Conservation (phyloP, 1,140 invertebrate species). For the Venturia canescens region DNA sequence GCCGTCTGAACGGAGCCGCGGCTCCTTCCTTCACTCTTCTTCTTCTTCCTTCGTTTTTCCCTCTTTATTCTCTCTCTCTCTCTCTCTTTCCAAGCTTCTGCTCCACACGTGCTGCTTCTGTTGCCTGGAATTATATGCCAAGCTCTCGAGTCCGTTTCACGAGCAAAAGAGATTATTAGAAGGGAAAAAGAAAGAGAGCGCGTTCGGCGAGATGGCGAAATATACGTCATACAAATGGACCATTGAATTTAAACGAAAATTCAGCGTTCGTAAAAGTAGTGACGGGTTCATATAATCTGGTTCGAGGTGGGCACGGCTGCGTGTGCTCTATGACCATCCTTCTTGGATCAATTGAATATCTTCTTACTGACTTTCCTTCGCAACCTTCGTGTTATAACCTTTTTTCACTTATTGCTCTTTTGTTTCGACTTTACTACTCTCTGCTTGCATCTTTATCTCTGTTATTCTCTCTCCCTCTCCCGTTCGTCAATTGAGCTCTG, state of each 20-base stretch:
- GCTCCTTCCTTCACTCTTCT: conserved; percentile 57
- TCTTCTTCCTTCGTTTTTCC: conserved; percentile 25
- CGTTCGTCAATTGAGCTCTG: conserved; percentile 26
- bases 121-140: conserved; percentile 42
- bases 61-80: conserved; percentile 18
- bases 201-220: not conserved
- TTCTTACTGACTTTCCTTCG: not conserved
- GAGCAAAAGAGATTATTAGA: conserved; percentile 37
- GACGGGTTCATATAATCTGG: not conserved
- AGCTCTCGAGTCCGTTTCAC: not conserved
- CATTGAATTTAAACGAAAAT: conserved; percentile 8
- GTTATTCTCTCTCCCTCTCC: not conserved
- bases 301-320: not conserved
- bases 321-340: conserved; percentile 11
- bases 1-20: conserved; percentile 58
- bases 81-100: conserved; percentile 45
- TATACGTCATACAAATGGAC: conserved; percentile 10
- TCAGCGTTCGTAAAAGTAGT: not conserved
- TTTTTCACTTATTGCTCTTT: conserved; percentile 7
- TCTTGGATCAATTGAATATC: conserved; percentile 52
- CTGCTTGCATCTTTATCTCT: not conserved
- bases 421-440: not conserved
- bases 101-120: conserved; percentile 47
- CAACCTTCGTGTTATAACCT: conserved; percentile 31
- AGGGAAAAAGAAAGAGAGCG: not conserved